A percentile compares a stretch with the other conserved stretches of the same genome.
Conservation (phyloP, 2,113 vertebrate species). For the Chaetura pelagica region DNA sequence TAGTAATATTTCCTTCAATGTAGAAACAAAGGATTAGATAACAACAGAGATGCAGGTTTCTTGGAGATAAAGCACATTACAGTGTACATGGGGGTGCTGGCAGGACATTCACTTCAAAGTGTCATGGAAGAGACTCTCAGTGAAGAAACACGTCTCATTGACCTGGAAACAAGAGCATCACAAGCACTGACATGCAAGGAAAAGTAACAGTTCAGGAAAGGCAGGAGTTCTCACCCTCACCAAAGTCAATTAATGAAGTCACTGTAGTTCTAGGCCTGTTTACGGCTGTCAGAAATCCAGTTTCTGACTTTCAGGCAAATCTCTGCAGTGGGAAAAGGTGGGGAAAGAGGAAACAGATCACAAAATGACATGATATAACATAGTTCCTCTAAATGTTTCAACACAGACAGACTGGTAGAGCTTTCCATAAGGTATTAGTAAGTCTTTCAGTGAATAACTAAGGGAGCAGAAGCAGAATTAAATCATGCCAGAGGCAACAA, state of each 20-base stretch:
- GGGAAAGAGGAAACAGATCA: neutral
- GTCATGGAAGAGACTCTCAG: neutral
- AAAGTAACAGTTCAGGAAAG: neutral
- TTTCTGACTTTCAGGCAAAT: neutral
- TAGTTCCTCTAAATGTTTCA: neutral
- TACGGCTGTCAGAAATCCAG: neutral
- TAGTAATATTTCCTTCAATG: neutral
- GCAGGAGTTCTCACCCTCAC: neutral
- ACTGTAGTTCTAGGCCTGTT: neutral
- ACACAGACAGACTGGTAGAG: neutral
- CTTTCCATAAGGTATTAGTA: neutral
- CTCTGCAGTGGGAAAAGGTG: neutral
- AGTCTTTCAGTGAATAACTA: neutral
- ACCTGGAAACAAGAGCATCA: neutral
- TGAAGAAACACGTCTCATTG: neutral
- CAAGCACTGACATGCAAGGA: neutral
- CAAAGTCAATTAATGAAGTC: neutral
- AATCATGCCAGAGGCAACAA: neutral
- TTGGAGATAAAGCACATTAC: neutral
- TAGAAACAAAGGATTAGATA: neutral
- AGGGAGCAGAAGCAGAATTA: conserved; percentile 10
- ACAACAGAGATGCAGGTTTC: neutral
- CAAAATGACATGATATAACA: neutral
- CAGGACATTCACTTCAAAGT: neutral
- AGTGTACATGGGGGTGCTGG: fast-evolving